Conservation (phyloP, 2,888 invertebrate species). For the Papilio gigon region DNA sequence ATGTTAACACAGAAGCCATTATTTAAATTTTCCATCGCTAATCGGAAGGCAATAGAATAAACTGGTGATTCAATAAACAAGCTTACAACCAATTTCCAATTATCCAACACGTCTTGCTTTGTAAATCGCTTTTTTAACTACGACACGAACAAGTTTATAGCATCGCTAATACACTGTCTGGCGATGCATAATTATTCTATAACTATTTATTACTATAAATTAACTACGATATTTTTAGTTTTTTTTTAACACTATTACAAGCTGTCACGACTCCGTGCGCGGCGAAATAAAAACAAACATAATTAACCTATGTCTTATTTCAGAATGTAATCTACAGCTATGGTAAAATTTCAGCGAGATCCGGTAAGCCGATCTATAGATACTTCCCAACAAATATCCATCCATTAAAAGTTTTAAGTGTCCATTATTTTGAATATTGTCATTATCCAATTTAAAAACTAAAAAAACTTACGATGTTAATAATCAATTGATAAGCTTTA, state of each 20-base stretch:
- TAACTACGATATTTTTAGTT: neutral
- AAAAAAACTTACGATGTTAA: no score
- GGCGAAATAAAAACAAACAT: no score
- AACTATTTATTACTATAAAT: slow-evolving; percentile 16
- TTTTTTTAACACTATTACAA: neutral
- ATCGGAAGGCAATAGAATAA: slow-evolving; percentile 44
- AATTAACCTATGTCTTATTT: no score
- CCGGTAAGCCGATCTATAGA: no score
- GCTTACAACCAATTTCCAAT: slow-evolving; percentile 64
- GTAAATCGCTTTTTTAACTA: slow-evolving; percentile 52
- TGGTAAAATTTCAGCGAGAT: no score
- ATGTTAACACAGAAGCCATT: slow-evolving; percentile 19
- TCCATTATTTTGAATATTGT: no score
- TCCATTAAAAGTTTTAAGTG: no score
- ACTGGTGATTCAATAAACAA: slow-evolving; percentile 61
- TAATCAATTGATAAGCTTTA: no score
- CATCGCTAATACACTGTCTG: slow-evolving; percentile 44
- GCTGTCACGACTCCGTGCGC: no score
- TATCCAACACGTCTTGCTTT: slow-evolving; percentile 49
- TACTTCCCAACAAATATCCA: no score
- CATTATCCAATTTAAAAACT: no score
- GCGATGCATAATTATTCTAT: slow-evolving; percentile 53
- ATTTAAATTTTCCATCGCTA: slow-evolving; percentile 25
- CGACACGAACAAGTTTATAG: slow-evolving; percentile 14
- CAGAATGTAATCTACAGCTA: no score